Conservation (phyloP, 2,888 invertebrate genomes). For the Dascillus cervinus region DNA sequence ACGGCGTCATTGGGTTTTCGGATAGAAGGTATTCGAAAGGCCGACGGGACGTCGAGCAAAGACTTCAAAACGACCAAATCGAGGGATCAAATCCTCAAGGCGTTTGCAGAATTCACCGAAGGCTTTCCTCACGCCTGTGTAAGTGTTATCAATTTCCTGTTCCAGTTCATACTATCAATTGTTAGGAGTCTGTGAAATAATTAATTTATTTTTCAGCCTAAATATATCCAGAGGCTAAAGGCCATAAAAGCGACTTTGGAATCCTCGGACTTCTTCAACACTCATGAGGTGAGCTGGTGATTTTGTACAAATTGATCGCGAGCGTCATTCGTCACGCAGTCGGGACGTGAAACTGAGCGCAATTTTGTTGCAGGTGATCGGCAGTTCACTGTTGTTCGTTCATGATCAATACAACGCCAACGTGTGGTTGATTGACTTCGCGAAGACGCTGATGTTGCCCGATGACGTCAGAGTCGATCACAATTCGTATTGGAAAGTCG, state of each 20-base stretch:
- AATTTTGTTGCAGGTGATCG: constrained; percentile 63
- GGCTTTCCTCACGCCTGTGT: constrained; percentile 74
- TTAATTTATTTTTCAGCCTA: constrained; percentile 57
- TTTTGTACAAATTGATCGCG: too few species aligned
- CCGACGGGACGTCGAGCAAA: constrained; percentile 85
- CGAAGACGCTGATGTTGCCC: constrained; percentile 83
- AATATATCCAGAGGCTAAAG: constrained; percentile 77
- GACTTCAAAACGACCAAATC: constrained; percentile 93
- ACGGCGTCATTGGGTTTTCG: constrained; percentile 95
- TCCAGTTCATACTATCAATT: too few species aligned
- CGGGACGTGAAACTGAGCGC: too few species aligned
- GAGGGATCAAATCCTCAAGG: constrained; percentile 70
- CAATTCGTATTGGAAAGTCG: constrained; percentile 81
- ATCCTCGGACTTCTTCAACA: constrained; percentile 81
- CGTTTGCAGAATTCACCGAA: constrained; percentile 73
- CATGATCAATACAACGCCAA: constrained; percentile 84
- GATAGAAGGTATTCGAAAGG: constrained; percentile 88
- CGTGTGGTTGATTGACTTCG: constrained; percentile 97
- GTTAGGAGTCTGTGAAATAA: too few species aligned
- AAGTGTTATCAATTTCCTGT: constrained; percentile 39
- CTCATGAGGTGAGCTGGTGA: constrained; percentile 69
- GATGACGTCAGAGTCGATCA: constrained; percentile 68
- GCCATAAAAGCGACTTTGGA: constrained; percentile 76
- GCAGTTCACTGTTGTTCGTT: constrained; percentile 90
- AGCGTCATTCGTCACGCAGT: too few species aligned